Conservation (phyloP, 2,888 invertebrate genomes). For the Phorcus lineatus region DNA sequence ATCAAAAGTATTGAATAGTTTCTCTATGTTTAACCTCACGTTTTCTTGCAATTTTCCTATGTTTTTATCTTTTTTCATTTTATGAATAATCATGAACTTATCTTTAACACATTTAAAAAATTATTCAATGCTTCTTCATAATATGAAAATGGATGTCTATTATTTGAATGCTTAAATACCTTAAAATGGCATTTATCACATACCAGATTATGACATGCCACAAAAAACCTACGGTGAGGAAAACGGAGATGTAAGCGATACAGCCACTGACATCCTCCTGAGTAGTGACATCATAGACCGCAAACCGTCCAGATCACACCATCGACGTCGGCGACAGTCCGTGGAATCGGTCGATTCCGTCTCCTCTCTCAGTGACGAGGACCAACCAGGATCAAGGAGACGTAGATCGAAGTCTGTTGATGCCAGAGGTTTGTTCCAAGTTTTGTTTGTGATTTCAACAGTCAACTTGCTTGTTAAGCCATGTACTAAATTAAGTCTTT, state of each 20-base stretch:
- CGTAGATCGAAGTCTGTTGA: constrained; percentile 61
- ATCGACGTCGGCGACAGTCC: constrained; percentile 47
- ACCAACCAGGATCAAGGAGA: constrained; percentile 50
- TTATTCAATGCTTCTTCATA: no score
- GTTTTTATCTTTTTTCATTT: no score
- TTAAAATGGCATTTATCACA: not conserved
- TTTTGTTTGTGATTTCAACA: no score
- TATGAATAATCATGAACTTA: no score
- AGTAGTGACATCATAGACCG: constrained; percentile 48
- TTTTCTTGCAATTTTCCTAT: no score
- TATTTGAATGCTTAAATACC: no score
- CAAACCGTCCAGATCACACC: constrained; percentile 35
- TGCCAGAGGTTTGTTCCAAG: constrained; percentile 31
- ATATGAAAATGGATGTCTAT: no score
- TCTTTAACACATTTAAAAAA: no score
- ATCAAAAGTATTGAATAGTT: no score
- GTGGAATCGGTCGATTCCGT: constrained; percentile 57
- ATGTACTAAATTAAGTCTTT: no score
- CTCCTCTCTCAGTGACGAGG: constrained; percentile 56
- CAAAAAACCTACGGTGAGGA: constrained; percentile 45
- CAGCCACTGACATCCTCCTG: constrained; percentile 65
- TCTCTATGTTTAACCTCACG: no score
- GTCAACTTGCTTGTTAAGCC: no score
- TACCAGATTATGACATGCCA: not conserved
- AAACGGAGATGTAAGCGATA: constrained; percentile 61